Conservation (phyloP, 2,113 vertebrate species). For the Trachemys scripta region DNA sequence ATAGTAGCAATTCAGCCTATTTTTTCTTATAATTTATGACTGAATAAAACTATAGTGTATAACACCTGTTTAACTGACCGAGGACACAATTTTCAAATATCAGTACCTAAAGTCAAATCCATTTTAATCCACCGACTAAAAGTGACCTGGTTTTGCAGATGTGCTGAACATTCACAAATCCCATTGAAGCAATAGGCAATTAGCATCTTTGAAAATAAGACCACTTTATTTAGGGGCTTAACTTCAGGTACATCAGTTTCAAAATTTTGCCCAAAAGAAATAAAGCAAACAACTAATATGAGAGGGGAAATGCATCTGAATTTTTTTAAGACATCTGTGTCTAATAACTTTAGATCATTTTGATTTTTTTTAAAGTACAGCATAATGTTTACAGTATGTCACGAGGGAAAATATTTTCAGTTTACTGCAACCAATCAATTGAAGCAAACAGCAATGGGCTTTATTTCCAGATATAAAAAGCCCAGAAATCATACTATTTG, state of each 20-base stretch:
- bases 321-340: constrained; percentile 42
- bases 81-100: background rate
- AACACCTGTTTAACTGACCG: background rate
- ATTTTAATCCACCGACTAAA: background rate
- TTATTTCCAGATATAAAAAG: constrained; percentile 70
- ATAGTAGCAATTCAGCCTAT: background rate
- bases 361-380: constrained; percentile 37
- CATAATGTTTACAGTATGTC: constrained; percentile 71
- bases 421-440: constrained; percentile 73
- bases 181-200: constrained; percentile 17
- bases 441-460: constrained; percentile 72
- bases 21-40: background rate
- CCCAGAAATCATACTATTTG: constrained; percentile 72
- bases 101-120: background rate
- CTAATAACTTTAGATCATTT: constrained; percentile 15
- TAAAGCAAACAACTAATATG: background rate
- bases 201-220: constrained; percentile 21
- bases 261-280: background rate
- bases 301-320: constrained; percentile 19
- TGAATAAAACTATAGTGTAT: background rate
- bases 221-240: constrained; percentile 13
- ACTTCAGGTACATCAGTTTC: constrained; percentile 43
- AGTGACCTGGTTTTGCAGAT: background rate
- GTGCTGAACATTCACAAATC: background rate
- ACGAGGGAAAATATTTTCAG: constrained; percentile 70